Percentiles rank a stretch among this genome's conserved stretches.
These are phyloP conservation scores for Triplophysa yarkandensis DNA, from an alignment of 2,797 vertebrate genomes.

Conservation along the genomic window DNA sequence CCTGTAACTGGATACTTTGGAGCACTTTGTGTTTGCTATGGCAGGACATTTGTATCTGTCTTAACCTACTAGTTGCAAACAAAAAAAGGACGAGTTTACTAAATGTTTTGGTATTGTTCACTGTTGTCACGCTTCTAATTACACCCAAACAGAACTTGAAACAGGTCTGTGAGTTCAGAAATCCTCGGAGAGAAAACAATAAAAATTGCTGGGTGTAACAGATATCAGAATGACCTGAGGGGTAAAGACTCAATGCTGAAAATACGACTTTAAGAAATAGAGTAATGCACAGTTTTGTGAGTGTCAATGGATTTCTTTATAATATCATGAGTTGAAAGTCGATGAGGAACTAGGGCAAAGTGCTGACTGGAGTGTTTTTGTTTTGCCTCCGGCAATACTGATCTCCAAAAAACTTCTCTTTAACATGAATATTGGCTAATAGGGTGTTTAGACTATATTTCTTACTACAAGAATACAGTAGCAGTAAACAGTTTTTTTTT, in stretches of 20 bases:
- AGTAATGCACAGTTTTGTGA: not conserved
- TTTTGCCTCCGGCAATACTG: constrained; percentile 12
- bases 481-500: too few species aligned
- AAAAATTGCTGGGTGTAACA: constrained; percentile 23
- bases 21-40: not conserved
- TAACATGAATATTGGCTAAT: too few species aligned
- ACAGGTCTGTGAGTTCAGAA: constrained; percentile 28
- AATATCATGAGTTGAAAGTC: not conserved
- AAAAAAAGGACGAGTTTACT: constrained; percentile 27
- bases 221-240: constrained; percentile 3
- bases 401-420: constrained; percentile 16
- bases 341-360: not conserved
- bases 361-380: constrained; percentile 1
- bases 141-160: constrained; percentile 34
- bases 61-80: constrained; percentile 13
- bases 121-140: constrained; percentile 31
- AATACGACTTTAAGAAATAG: constrained; percentile 1
- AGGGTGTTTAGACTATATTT: not conserved
- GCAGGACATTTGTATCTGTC: constrained; percentile 9
- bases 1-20: not conserved
- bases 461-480: too few species aligned
- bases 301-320: not conserved
- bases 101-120: constrained; percentile 17
- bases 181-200: constrained; percentile 20
- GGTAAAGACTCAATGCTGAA: constrained; percentile 4